A percentile compares a stretch with the other conserved stretches of the same genome.
phyloP scores from a whole-genome alignment of 2,888 invertebrate species.

The Xestia sexstrigata region DNA sequence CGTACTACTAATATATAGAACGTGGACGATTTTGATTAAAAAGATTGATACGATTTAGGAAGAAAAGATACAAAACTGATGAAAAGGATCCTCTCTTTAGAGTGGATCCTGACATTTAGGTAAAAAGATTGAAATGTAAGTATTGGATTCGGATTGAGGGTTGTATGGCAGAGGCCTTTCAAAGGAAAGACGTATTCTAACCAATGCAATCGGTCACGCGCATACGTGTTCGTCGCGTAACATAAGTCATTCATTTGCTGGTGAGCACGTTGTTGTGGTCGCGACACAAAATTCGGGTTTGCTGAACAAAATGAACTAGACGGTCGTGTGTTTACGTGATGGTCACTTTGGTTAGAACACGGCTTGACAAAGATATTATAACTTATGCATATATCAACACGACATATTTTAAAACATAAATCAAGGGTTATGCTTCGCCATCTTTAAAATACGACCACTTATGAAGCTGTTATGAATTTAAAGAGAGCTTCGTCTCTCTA shows the following conservation, averaged over 20 bases:
- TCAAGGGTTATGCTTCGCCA: neutral
- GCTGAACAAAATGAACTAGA: neutral
- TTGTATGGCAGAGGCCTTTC: neutral
- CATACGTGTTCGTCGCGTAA: too few relatives aligned
- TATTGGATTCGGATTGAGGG: neutral
- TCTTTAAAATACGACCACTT: neutral
- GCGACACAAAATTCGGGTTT: neutral
- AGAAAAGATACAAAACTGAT: neutral
- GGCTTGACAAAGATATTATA: neutral
- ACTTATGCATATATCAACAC: neutral
- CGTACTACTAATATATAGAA: conserved; percentile 38
- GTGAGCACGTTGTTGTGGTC: neutral
- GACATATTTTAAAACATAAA: conserved; percentile 10
- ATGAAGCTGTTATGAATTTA: neutral
- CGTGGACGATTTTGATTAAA: conserved; percentile 35
- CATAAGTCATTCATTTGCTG: neutral
- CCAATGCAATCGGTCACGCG: neutral
- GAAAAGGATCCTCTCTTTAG: neutral
- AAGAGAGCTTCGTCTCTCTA: neutral
- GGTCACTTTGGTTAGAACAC: neutral
- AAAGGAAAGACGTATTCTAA: neutral
- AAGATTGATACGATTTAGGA: conserved; percentile 13
- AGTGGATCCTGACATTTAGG: neutral
- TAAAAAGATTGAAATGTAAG: neutral
- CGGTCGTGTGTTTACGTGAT: neutral